Evolutionary conservation across 23 tunicate genomes (phyloP).

Genomic region (Oikopleura vanhoeffeni): DNA sequence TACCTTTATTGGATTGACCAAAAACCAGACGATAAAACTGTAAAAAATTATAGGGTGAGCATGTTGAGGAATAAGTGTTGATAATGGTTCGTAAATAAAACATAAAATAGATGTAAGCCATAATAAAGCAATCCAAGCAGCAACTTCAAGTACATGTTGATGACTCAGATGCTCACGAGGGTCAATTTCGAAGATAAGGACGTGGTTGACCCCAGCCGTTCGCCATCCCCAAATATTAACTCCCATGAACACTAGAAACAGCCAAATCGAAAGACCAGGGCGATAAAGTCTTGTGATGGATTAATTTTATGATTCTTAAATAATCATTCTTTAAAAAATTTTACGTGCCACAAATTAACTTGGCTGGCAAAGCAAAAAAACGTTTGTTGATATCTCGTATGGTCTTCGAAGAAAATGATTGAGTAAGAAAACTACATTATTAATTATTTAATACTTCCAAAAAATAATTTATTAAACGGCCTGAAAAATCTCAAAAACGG

Average conservation of each 20-base stretch:
- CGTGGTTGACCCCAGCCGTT: conserved; percentile 76
- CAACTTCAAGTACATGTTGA: conserved; percentile 63
- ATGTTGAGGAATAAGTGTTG: neutral
- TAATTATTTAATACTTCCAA: no score
- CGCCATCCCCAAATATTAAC: conserved; percentile 84
- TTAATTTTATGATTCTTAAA: neutral
- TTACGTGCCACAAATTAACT: no score
- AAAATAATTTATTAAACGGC: no score
- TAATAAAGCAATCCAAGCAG: neutral
- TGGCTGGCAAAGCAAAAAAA: conserved; percentile 3
- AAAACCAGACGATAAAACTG: neutral
- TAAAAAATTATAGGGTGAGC: neutral
- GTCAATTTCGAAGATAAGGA: conserved; percentile 83
- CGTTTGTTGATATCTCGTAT: neutral
- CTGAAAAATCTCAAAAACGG: no score
- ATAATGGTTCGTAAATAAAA: neutral
- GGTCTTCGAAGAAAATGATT: neutral
- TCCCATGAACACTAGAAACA: conserved; percentile 44
- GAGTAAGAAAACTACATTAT: no score
- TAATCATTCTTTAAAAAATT: no score
- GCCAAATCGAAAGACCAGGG: conserved; percentile 34
- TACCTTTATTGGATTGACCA: no score
- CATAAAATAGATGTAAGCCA: neutral
- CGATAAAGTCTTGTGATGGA: conserved; percentile 29
- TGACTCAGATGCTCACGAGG: conserved; percentile 63